phyloP scores from a whole-genome alignment of 2,113 vertebrate species.

The Anser brachyrhynchus region DNA sequence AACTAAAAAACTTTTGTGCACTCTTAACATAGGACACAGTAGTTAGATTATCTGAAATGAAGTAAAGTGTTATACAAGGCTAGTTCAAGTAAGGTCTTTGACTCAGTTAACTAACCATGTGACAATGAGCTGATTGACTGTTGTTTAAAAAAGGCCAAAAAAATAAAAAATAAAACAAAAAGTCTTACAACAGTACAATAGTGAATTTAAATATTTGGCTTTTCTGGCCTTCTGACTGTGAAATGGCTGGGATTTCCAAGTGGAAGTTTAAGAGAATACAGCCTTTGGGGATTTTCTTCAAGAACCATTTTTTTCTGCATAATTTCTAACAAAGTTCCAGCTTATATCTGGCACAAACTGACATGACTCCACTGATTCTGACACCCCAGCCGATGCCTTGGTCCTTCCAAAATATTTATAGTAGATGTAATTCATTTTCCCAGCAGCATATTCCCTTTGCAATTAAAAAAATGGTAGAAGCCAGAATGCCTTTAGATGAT shows the following conservation, averaged over 20 bases:
- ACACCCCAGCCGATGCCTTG: background rate
- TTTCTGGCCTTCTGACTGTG: background rate
- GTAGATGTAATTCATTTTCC: conserved; percentile 18
- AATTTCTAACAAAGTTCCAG: background rate
- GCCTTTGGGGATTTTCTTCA: conserved; percentile 8
- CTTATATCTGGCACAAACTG: background rate
- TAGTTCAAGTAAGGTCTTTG: conserved; percentile 59
- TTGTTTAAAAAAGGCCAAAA: background rate
- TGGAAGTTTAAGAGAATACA: background rate
- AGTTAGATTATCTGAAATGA: conserved; percentile 58
- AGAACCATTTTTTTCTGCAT: background rate
- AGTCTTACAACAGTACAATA: background rate
- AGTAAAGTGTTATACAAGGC: conserved; percentile 37
- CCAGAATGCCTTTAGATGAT: background rate
- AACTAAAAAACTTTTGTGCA: conserved; percentile 72
- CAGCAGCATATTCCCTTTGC: conserved; percentile 25
- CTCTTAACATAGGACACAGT: conserved; percentile 21
- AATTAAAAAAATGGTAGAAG: conserved; percentile 23
- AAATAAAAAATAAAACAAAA: background rate
- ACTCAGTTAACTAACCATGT: background rate
- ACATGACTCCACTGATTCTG: background rate
- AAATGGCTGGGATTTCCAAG: background rate
- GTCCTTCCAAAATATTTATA: conserved; percentile 47
- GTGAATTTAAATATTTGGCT: conserved; percentile 29
- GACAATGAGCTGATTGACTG: conserved; percentile 53